Evolutionary conservation across 2,113 vertebrate species (phyloP), one percentile per base, ranked within the genome.

Genomic region (Nothobranchius furzeri): DNA sequence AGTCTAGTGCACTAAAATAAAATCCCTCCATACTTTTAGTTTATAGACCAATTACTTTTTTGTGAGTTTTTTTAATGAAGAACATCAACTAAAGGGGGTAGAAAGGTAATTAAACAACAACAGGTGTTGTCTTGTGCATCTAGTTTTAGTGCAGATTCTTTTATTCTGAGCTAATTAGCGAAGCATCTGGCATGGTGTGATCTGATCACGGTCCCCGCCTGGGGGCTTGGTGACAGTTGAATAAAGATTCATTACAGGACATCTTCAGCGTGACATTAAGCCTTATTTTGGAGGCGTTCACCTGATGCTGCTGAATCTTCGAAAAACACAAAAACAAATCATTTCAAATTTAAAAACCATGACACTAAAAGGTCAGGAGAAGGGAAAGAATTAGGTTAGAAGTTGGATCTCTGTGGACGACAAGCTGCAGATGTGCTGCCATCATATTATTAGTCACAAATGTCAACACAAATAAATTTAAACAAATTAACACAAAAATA

Each of bases 101-200:
- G 10, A 15, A 50, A 36, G 47, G 57, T 63, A 47, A 36, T 43
- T 2, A 6, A 11, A 51, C 40, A 14, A 10, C 14, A 70, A 55
- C 80, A 76, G 70, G 65, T 76, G 76, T 53, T 70, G 55, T 40
- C 17, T 68, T 61, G 72, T 86, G 40, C 24, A 72, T 79, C 64
- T 76, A 15, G 69, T 76, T 81, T 79, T 50, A 68, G 65, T 65
- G 60, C 76, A 52, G 43, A 62, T 40, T 61, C 30, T 55, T 81
- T 87, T 77, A 43, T 59, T 82, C 59, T 66, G 63, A 60, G 52
- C 11, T 73, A 70, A 85, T 83, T 77, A 75, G 62, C 52, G 49
- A 74, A 79, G 64, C 78, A 81, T 75, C 81, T 87, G 74, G 67
- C 68, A 36, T 56, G n/a, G 37, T 2, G 30, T 67, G 66, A 69